Percentiles rank a stretch among this genome's conserved stretches.
phyloP scores from a whole-genome alignment of 1,140 invertebrate species.

The Mizuhopecten yessoensis region DNA sequence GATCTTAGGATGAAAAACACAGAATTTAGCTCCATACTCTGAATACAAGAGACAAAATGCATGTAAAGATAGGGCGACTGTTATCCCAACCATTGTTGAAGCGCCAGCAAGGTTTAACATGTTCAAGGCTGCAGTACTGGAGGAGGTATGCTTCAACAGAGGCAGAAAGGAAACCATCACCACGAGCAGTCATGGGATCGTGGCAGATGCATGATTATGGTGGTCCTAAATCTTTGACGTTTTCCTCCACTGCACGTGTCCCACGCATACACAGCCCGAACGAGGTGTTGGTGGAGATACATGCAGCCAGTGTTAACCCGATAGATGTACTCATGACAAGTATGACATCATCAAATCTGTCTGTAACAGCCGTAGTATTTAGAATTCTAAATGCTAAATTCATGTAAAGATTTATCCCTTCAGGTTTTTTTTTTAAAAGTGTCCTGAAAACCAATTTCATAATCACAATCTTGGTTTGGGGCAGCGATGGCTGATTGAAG shows the following conservation, averaged over 20 bases:
- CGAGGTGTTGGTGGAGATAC: constrained; percentile 91
- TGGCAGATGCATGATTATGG: constrained; percentile 81
- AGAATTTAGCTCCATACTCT: not conserved
- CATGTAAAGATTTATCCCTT: too few species aligned
- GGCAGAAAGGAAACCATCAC: constrained; percentile 41
- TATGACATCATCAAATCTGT: constrained; percentile 77
- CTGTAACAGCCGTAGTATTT: too few species aligned
- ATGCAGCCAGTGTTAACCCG: constrained; percentile 94
- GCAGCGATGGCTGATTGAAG: too few species aligned
- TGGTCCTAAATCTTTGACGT: constrained; percentile 73
- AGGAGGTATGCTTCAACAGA: not conserved
- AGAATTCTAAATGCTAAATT: too few species aligned
- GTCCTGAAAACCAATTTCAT: too few species aligned
- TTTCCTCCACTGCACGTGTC: constrained; percentile 76
- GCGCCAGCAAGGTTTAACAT: not conserved
- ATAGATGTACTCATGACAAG: constrained; percentile 94
- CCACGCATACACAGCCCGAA: constrained; percentile 88
- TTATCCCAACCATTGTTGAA: not conserved
- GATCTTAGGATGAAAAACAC: not conserved
- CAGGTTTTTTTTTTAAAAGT: too few species aligned
- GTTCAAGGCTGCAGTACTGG: constrained; percentile 13
- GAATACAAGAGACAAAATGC: not conserved
- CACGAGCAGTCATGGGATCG: constrained; percentile 70
- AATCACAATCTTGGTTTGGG: too few species aligned
- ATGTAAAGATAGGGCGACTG: not conserved